A percentile compares a stretch with the other conserved stretches of the same genome.
Conservation (phyloP, 2,797 vertebrate species). For the Sebastes matsubarae region DNA sequence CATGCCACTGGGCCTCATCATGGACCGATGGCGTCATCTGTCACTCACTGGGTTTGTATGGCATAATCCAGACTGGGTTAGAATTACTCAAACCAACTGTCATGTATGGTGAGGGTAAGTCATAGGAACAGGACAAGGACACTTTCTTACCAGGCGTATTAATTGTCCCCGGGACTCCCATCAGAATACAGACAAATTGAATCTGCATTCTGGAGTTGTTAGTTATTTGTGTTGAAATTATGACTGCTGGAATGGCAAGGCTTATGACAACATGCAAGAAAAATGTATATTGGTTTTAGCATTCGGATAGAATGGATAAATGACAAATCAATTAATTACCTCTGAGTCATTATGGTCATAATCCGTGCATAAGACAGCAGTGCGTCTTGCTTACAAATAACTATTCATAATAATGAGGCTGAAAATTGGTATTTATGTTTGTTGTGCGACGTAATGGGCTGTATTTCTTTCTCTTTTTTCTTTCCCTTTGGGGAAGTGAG, state of each 20-base stretch:
- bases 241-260: neutral
- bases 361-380: conserved; percentile 46
- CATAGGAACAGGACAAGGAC: conserved; percentile 22
- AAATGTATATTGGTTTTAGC: conserved; percentile 32
- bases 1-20: conserved; percentile 39
- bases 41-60: conserved; percentile 45
- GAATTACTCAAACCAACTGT: conserved; percentile 31
- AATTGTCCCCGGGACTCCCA: neutral
- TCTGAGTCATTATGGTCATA: conserved; percentile 60
- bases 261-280: conserved; percentile 9
- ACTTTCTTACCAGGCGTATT: neutral
- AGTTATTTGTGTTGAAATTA: neutral
- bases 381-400: conserved; percentile 67
- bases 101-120: conserved; percentile 13
- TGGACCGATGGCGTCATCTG: conserved; percentile 62
- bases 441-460: conserved; percentile 57
- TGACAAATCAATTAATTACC: conserved; percentile 62
- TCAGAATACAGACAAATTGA: neutral
- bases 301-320: conserved; percentile 27
- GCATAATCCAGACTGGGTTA: conserved; percentile 25
- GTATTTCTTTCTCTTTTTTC: conserved; percentile 40
- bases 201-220: neutral
- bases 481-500: conserved; percentile 31
- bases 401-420: conserved; percentile 56
- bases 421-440: conserved; percentile 64